Percentiles rank a stretch among this genome's conserved stretches.
Conservation (phyloP, 2,888 invertebrate genomes). For the Micropterix aruncella region DNA sequence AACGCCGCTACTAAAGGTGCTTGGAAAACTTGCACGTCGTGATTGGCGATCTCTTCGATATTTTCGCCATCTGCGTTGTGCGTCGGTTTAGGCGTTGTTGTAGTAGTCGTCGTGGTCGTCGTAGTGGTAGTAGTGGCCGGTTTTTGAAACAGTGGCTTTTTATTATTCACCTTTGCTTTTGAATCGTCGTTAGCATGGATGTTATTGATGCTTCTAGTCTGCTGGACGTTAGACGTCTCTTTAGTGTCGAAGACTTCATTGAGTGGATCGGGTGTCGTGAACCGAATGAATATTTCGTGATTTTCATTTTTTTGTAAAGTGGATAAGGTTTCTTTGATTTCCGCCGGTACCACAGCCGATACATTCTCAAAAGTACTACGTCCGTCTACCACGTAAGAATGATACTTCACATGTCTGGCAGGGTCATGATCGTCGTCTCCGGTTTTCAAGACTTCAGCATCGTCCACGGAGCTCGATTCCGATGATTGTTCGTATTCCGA, state of each 20-base stretch:
- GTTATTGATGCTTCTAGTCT: slow-evolving; percentile 27
- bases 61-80: slow-evolving; percentile 53
- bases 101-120: slow-evolving; percentile 34
- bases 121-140: slow-evolving; percentile 29
- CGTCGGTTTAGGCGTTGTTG: slow-evolving; percentile 50
- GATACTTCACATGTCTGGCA: slow-evolving; percentile 30
- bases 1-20: slow-evolving; percentile 76
- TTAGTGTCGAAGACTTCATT: slow-evolving; percentile 30
- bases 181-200: slow-evolving; percentile 18
- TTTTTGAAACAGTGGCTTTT: slow-evolving; percentile 15
- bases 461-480: slow-evolving; percentile 16
- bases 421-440: slow-evolving; percentile 23
- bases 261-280: slow-evolving; percentile 26
- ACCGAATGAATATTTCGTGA: slow-evolving; percentile 5
- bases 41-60: slow-evolving; percentile 50
- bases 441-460: slow-evolving; percentile 25
- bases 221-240: slow-evolving; percentile 25
- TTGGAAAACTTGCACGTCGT: slow-evolving; percentile 64
- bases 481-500: slow-evolving; percentile 21
- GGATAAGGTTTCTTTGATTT: slow-evolving; percentile 5
- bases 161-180: slow-evolving; percentile 16
- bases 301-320: slow-evolving; percentile 25
- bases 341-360: slow-evolving; percentile 8
- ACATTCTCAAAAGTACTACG: slow-evolving; percentile 27
- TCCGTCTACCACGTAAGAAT: slow-evolving; percentile 40